Base-by-base conservation (phyloP, 1,140 invertebrate species). In the Neotoxoptera formosana region DNA sequence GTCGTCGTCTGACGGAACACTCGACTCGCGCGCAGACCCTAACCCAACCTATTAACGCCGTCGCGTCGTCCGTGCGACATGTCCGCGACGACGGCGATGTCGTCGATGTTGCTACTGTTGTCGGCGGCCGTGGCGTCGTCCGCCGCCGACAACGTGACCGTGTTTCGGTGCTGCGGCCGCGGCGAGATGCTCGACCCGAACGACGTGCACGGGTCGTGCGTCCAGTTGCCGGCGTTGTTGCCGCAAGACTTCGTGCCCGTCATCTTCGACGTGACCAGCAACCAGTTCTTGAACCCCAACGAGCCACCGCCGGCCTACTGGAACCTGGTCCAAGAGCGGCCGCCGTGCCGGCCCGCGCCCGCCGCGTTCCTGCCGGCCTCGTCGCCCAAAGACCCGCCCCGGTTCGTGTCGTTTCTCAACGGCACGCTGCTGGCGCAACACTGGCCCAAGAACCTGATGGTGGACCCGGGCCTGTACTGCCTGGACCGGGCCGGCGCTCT, bases 101-200 rank as follows among this genome's bases (percentile, higher is more conserved):
- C 9, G 30, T 8, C 41, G 67, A 36, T 83, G 20, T 11, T 83
- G 21, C 41, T 91, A 7, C 48, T 34, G 34, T 23, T 25, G 21
- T 51, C 90, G 83, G 91, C 60, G 93, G 41, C 90, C 34, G 76
- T 36, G 48, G 90, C 1, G 67, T 45, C 41, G 25, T 67, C 93
- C 94, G 51, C 94, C 95, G 41, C 51, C 95, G n/a, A 76, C 93
- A 95, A 94, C 93, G 94, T 96, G 67, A 94, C 94, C 17, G 95
- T 97, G 91, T 94, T 95, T 67, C 96, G 96, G 93, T 97, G 96
- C 94, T 97, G 96, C 94, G 94, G 94, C 8, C 94, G 95, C 41
- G 95, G 95, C 20, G 95, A 96, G 60, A 95, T 95, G 83, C 95
- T 96, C 7, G 89, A 90, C 94, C 41, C 25, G 34, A n/a, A 20